Conservation (phyloP, 2,797 vertebrate genomes). For the Coranthus polyacanthus region DNA sequence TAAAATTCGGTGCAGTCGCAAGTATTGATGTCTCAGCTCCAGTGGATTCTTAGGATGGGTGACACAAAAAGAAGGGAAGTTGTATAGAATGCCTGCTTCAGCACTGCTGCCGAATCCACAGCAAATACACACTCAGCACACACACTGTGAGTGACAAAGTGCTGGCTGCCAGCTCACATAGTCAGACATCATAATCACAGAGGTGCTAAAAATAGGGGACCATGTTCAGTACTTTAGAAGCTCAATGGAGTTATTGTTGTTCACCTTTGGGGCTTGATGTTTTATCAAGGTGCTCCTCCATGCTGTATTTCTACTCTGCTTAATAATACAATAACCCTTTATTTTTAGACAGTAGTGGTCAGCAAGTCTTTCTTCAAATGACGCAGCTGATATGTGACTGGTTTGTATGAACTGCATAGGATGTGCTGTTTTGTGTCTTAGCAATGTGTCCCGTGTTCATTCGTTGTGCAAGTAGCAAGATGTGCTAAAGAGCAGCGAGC, state of each 20-base stretch:
- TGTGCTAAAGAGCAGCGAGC: conserved; percentile 26
- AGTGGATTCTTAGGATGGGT: conserved; percentile 39
- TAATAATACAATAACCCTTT: conserved; percentile 56
- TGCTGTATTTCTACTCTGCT: conserved; percentile 32
- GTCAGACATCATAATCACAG: conserved; percentile 80
- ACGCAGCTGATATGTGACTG: conserved; percentile 22
- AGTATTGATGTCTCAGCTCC: conserved; percentile 51
- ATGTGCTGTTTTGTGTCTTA: conserved; percentile 11
- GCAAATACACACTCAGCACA: conserved; percentile 57
- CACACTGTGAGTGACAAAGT: conserved; percentile 71
- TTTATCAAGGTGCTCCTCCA: conserved; percentile 31
- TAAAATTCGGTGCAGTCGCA: conserved; percentile 34
- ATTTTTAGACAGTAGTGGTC: conserved; percentile 61
- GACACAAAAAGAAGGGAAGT: conserved; percentile 47
- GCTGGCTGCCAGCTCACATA: conserved; percentile 70
- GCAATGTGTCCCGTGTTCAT: conserved; percentile 42
- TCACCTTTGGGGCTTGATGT: conserved; percentile 24
- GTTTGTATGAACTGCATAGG: conserved; percentile 36
- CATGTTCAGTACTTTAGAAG: conserved; percentile 61
- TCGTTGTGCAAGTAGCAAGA: conserved; percentile 63
- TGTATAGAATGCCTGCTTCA: conserved; percentile 49
- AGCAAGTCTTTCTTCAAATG: conserved; percentile 46
- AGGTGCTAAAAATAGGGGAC: conserved; percentile 76
- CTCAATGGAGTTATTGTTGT: conserved; percentile 55
- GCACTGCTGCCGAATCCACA: conserved; percentile 46